These are phyloP conservation scores for Eurytemora carolleeae DNA, from an alignment of 1,140 invertebrate genomes.

Conservation along the genomic window DNA sequence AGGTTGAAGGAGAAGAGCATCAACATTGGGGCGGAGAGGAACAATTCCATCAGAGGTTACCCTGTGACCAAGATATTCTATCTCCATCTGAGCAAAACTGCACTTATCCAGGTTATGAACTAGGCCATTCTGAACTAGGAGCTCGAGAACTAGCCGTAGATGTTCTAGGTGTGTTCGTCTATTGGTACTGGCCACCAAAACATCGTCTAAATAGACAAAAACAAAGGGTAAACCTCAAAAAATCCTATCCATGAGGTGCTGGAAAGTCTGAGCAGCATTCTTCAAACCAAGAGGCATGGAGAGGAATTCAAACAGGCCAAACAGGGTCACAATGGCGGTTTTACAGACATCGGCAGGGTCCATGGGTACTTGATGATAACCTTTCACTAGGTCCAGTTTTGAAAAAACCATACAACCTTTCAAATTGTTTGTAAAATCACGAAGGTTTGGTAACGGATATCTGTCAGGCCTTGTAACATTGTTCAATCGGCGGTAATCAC, in stretches of 20 bases:
- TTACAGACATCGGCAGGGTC: constrained; percentile 17
- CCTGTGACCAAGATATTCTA: neutral
- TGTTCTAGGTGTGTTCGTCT: constrained; percentile 24
- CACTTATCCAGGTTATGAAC: neutral
- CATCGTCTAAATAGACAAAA: constrained; percentile 32
- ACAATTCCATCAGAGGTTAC: neutral
- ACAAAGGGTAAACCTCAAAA: constrained; percentile 21
- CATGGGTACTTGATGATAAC: constrained; percentile 21
- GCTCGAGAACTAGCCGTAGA: constrained; percentile 21
- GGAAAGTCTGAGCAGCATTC: constrained; percentile 29
- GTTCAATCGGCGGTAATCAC: no score
- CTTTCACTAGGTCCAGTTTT: no score
- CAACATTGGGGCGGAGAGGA: neutral
- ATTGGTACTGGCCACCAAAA: constrained; percentile 26
- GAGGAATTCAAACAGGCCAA: constrained; percentile 24
- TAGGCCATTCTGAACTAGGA: constrained; percentile 20
- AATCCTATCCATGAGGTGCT: constrained; percentile 30
- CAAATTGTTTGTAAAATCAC: constrained; percentile 17
- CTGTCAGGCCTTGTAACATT: no score
- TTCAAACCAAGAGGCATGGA: constrained; percentile 27
- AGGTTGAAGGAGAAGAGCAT: no score
- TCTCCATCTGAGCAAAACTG: neutral
- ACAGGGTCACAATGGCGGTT: constrained; percentile 23
- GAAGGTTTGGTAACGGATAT: constrained; percentile 24
- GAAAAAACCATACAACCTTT: constrained; percentile 11